Base-by-base conservation (phyloP, 2,888 invertebrate species). In the Oligia strigilis region DNA sequence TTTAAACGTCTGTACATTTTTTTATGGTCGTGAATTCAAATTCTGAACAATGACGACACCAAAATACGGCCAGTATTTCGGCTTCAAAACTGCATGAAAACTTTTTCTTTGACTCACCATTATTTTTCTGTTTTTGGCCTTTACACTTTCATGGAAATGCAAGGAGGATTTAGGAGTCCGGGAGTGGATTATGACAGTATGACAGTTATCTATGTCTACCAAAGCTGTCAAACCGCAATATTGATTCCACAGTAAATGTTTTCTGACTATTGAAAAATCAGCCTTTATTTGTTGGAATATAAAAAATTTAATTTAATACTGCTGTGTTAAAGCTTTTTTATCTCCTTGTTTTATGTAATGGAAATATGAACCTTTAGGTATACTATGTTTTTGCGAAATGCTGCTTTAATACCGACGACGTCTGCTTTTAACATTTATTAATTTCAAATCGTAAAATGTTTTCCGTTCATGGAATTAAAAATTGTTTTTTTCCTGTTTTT, bases 391-490 rank as follows among this genome's bases (percentile, higher is more conserved):
- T 65, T n/a, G 58, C 3, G 19, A 49, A 82, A 82, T 23, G 6
- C 23, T 66, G 2, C 29, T 40, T n/a, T 11, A 36, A 49, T 23
- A 52, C 77, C n/a, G 9, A 29, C n/a, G n/a, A n/a, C 13, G 19
- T 60, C 14, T 29, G 36, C 46, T 80, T 75, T 49, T 14, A 76
- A 66, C 14, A 3, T 46, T 62, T 40, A 49, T 19, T 49, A 40
- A 58, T 74, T 74, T 58, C 2, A 36, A 66, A 82, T 82, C 8
- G 4, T 19, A 43, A 40, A 60, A n/a, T n/a, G 9, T 36, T 82
- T 49, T 13, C 11, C 19, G 13, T 70, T 43, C 8, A 29, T 23
- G 2, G 0, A 70, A 65, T 43, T 70, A 1, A 36, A 29, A 58
- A 3, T 40, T 52, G 1, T 58, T 46, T n/a, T 5, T 5, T 52